These are phyloP conservation scores for Ischnus inquisitorius DNA, from an alignment of 2,888 invertebrate species.

Conservation along the genomic window DNA sequence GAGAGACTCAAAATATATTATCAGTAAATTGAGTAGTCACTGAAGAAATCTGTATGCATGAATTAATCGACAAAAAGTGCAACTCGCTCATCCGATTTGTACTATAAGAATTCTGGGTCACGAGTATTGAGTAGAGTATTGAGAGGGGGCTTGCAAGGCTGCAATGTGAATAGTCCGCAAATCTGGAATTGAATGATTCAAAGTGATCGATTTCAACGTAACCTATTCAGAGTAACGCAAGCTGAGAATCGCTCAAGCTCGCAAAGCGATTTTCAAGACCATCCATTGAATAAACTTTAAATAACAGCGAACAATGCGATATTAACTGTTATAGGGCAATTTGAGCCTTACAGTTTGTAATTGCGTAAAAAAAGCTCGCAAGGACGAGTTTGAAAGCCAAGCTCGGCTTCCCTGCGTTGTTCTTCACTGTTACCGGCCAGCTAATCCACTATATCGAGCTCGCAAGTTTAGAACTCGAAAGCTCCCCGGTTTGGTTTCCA, in stretches of 20 bases:
- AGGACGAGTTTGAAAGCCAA: neutral
- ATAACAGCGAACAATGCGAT: neutral
- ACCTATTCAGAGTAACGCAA: neutral
- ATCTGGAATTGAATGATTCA: too few relatives aligned
- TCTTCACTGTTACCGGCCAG: neutral
- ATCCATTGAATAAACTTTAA: neutral
- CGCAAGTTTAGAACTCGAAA: constrained; percentile 23
- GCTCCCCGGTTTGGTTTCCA: neutral
- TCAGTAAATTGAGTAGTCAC: too few relatives aligned
- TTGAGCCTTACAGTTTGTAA: neutral
- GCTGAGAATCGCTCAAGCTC: neutral
- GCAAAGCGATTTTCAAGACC: neutral
- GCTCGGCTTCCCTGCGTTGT: neutral
- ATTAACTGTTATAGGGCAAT: neutral
- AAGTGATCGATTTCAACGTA: neutral
- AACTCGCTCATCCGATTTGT: too few relatives aligned
- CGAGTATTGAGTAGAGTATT: too few relatives aligned
- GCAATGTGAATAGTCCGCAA: too few relatives aligned
- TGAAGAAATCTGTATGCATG: neutral
- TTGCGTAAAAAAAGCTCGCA: neutral
- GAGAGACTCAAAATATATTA: too few relatives aligned
- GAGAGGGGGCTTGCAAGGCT: too few relatives aligned
- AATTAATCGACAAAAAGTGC: neutral
- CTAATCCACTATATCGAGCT: constrained; percentile 4
- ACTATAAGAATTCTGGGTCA: too few relatives aligned